These are phyloP conservation scores for Thalassarche chlororhynchos DNA, from an alignment of 2,113 vertebrate genomes.

Conservation along the genomic window DNA sequence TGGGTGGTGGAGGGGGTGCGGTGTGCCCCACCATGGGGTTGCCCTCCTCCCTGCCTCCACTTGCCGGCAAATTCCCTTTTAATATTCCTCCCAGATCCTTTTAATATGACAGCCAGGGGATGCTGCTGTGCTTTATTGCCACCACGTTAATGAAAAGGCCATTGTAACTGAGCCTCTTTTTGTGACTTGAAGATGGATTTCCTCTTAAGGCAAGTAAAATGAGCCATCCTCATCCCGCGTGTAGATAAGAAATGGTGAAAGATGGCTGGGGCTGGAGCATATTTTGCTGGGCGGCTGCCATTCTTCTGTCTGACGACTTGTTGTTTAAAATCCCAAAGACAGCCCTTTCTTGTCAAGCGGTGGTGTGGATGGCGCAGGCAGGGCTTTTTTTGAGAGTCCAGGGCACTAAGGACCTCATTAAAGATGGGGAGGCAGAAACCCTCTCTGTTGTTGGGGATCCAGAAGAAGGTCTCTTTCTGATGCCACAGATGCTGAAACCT, in stretches of 20 bases:
- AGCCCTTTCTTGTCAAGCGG: background rate
- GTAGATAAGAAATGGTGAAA: constrained; percentile 14
- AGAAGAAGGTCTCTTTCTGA: background rate
- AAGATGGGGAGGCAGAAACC: background rate
- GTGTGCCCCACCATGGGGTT: background rate
- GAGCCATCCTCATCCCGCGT: background rate
- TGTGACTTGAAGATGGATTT: constrained; percentile 39
- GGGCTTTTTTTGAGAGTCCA: background rate
- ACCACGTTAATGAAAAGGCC: constrained; percentile 30
- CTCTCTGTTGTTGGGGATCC: background rate
- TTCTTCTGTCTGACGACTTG: background rate
- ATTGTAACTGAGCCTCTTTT: background rate
- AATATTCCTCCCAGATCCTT: constrained; percentile 39
- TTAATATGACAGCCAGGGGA: constrained; percentile 22
- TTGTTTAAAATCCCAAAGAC: background rate
- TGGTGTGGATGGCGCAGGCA: background rate
- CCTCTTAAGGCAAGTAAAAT: background rate
- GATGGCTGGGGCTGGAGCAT: background rate
- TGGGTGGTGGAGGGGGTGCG: background rate
- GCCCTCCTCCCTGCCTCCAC: background rate
- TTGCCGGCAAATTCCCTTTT: background rate
- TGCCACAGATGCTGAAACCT: background rate
- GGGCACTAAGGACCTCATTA: background rate
- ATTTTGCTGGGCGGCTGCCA: background rate
- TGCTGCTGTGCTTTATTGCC: constrained; percentile 48